Base-by-base conservation (phyloP, 64 coral and sea anemone species). In the Montipora capricornis region DNA sequence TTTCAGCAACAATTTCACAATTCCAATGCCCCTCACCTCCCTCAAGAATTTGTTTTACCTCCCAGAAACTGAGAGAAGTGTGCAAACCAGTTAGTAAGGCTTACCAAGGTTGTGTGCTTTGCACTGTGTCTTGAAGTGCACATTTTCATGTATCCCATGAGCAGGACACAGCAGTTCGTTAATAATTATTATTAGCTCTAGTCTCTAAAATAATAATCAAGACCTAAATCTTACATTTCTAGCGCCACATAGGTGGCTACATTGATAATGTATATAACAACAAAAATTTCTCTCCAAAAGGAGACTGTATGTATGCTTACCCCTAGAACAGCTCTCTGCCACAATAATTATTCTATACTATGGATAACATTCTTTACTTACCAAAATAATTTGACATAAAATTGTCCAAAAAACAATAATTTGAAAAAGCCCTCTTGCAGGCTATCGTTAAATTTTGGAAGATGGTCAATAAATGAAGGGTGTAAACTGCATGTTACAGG, bases 161-260 rank as follows among this genome's bases (percentile, higher is more conserved):
- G 15, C 12, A 67, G 10, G 14, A 22, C 74, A 76, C 74, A 44
- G 74, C 29, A 15, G 9, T 46, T 46, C 4, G 11, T 45, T 37
- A 37, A 37, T 46, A 4, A 11, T 45, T 74, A 46, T 46, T 13
- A 11, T 45, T 74, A 46, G 37, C 29, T 14, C 44, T 46, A 13
- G 29, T 76, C 11, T 76, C 11, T 37, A 68, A 68, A 62, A 61
- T 14, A 19, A 17, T 14, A 15, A 49, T 50, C 37, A 82, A 16
- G 24, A 8, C 4, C 37, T 84, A 68, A 84, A 68, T 84, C 19
- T 71, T 86, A 86, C 45, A 70, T 71, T 3, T 64, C 80, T 86
- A 20, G 16, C 50, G 82, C 82, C 82, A 86, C 82, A 73, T 69
- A 49, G 17, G 82, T 86, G 82, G 82, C 82, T 86, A 86, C 82